phyloP scores from a whole-genome alignment of 2,888 invertebrate genomes.

The Plemyria rubiginata region DNA sequence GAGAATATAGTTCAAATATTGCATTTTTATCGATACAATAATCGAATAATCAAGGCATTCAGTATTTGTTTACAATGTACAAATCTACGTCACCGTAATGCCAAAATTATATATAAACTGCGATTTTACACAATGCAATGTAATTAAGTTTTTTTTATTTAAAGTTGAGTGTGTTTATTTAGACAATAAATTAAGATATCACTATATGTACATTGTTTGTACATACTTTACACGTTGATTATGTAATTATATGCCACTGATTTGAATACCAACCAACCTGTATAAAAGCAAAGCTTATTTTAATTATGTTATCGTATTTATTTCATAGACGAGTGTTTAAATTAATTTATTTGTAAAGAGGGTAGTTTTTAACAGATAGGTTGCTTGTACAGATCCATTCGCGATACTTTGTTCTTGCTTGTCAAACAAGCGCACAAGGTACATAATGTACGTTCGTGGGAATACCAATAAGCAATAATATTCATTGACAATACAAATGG shows the following conservation, averaged over 20 bases:
- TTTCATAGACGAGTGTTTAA: slow-evolving; percentile 73
- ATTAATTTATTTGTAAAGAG: slow-evolving; percentile 80
- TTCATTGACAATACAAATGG: slow-evolving; percentile 43
- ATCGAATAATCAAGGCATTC: slow-evolving; percentile 19
- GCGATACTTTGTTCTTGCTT: slow-evolving; percentile 71
- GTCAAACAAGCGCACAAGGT: slow-evolving; percentile 81
- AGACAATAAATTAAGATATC: slow-evolving; percentile 12
- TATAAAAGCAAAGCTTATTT: slow-evolving; percentile 61
- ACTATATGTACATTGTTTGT: slow-evolving; percentile 27
- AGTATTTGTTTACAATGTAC: slow-evolving; percentile 17
- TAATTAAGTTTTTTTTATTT: slow-evolving; percentile 15
- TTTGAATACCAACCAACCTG: slow-evolving; percentile 38
- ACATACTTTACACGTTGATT: slow-evolving; percentile 26
- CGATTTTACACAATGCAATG: slow-evolving; percentile 17
- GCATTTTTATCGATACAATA: slow-evolving; percentile 24
- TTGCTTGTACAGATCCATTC: slow-evolving; percentile 47
- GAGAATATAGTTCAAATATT: slow-evolving; percentile 27
- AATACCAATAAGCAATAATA: slow-evolving; percentile 60
- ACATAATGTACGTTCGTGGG: slow-evolving; percentile 64
- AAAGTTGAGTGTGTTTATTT: slow-evolving; percentile 22
- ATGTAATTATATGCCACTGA: slow-evolving; percentile 21
- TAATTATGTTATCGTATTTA: slow-evolving; percentile 79
- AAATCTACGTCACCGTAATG: slow-evolving; percentile 22
- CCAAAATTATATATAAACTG: slow-evolving; percentile 29
- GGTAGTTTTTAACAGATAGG: slow-evolving; percentile 53